Evolutionary conservation across 2,113 vertebrate genomes (phyloP).

Genomic region (Crotalus tigris): DNA sequence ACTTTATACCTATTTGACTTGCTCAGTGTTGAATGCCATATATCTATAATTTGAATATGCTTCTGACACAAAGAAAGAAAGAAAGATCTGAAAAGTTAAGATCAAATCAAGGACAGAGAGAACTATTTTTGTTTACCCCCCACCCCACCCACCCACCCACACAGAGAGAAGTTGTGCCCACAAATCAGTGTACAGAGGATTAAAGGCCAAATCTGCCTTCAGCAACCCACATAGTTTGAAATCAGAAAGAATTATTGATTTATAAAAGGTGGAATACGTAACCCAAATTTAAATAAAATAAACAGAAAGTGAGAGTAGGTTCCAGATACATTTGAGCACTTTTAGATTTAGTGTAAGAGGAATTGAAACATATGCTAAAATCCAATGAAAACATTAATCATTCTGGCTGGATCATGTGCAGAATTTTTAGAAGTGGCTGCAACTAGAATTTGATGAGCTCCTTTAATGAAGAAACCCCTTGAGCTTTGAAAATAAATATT

Average conservation of each 20-base stretch:
- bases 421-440: background rate
- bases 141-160: too few relatives aligned
- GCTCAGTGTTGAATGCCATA: too few relatives aligned
- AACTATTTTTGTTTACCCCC: too few relatives aligned
- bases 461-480: background rate
- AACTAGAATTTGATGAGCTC: background rate
- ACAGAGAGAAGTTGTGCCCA: background rate
- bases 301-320: background rate
- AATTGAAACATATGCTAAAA: background rate
- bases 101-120: too few relatives aligned
- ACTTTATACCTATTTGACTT: too few relatives aligned
- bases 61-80: too few relatives aligned
- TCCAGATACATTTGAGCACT: background rate
- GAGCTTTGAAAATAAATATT: background rate
- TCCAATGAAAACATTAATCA: background rate
- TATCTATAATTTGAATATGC: too few relatives aligned
- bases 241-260: background rate
- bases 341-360: background rate
- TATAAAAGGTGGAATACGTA: background rate
- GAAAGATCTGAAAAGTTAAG: too few relatives aligned
- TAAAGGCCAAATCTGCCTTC: background rate
- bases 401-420: background rate
- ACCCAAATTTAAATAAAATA: background rate
- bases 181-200: background rate
- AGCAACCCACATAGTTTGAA: background rate